Percentiles rank a stretch among this genome's conserved stretches.
Evolutionary conservation across 2,113 vertebrate species (phyloP).

Genomic region (Phaetusa simplex): DNA sequence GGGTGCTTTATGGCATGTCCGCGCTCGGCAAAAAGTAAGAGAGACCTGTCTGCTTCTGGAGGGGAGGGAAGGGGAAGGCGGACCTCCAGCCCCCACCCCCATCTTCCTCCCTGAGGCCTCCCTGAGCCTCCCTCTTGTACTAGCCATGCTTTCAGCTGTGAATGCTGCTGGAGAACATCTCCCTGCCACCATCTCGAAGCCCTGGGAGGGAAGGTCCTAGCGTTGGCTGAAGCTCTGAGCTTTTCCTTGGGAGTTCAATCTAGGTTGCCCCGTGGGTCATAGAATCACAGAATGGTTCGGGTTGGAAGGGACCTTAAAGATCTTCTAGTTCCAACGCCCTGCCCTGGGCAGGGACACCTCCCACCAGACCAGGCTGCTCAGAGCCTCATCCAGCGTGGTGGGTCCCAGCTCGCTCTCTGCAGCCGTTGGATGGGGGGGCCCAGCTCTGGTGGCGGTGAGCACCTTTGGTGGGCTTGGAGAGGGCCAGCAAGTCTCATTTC

Average conservation of each 20-base stretch:
- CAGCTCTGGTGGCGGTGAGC: neutral
- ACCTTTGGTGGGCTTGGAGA: neutral
- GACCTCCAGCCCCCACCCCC: neutral
- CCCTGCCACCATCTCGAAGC: neutral
- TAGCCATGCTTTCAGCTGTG: fast-evolving
- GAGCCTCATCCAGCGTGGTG: too few species aligned
- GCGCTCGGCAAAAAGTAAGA: conserved; percentile 94
- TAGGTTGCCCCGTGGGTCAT: neutral
- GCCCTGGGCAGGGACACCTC: too few species aligned
- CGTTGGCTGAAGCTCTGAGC: neutral
- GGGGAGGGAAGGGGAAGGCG: neutral
- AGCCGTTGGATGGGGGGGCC: neutral
- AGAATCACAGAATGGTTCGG: too few species aligned
- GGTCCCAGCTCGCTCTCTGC: neutral
- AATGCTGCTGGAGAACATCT: neutral
- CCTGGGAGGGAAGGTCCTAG: neutral
- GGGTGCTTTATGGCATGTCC: conserved; percentile 91
- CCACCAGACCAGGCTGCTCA: too few species aligned
- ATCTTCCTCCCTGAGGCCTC: neutral
- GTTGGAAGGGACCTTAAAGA: too few species aligned
- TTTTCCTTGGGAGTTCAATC: neutral
- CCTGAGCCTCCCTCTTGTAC: neutral
- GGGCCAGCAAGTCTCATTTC: neutral
- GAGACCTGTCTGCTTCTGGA: neutral
- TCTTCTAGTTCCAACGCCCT: too few species aligned